A percentile compares a stretch with the other conserved stretches of the same genome.
phyloP scores from a whole-genome alignment of 2,888 invertebrate species.

The Esperia sulphurella region DNA sequence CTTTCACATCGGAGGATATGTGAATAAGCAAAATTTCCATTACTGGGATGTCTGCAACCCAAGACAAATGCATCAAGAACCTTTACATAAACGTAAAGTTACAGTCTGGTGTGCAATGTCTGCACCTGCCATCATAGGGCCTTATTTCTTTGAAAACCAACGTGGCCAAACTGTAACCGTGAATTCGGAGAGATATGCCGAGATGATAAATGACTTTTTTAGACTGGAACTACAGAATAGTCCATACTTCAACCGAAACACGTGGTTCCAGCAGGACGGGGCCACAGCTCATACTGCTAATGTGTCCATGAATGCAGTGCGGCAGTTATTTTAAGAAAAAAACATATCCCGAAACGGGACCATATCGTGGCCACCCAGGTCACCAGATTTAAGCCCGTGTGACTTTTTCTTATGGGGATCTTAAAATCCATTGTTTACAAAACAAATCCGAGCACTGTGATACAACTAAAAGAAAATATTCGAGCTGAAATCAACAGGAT shows the following conservation, averaged over 20 bases:
- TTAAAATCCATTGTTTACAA: slow-evolving; percentile 8
- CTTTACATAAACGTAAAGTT: slow-evolving; percentile 11
- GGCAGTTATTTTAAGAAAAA: slow-evolving; percentile 9
- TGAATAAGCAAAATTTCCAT: slow-evolving; percentile 11
- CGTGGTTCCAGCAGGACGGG: slow-evolving; percentile 11
- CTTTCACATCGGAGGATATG: slow-evolving; percentile 13
- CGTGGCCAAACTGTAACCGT: too few relatives aligned
- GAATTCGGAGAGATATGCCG: too few relatives aligned
- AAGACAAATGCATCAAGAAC: slow-evolving; percentile 10
- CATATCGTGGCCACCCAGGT: slow-evolving; percentile 15
- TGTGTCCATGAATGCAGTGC: slow-evolving; percentile 9
- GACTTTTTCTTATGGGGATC: slow-evolving; percentile 16
- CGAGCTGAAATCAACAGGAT: slow-evolving; percentile 15
- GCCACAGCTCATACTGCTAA: slow-evolving; percentile 3
- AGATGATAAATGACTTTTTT: too few relatives aligned
- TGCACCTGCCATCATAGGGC: slow-evolving; percentile 11
- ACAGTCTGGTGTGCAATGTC: slow-evolving; percentile 13
- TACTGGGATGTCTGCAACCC: slow-evolving; percentile 12
- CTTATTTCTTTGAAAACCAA: too few relatives aligned
- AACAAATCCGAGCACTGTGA: slow-evolving; percentile 12
- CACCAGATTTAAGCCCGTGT: slow-evolving; percentile 17
- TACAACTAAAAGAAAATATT: slow-evolving; percentile 13
- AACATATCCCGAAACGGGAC: slow-evolving; percentile 19
- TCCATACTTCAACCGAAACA: neutral
- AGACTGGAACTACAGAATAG: too few relatives aligned